These are phyloP conservation scores for Urosaurus nigricauda DNA, from an alignment of 2,797 vertebrate species.

Conservation along the genomic window DNA sequence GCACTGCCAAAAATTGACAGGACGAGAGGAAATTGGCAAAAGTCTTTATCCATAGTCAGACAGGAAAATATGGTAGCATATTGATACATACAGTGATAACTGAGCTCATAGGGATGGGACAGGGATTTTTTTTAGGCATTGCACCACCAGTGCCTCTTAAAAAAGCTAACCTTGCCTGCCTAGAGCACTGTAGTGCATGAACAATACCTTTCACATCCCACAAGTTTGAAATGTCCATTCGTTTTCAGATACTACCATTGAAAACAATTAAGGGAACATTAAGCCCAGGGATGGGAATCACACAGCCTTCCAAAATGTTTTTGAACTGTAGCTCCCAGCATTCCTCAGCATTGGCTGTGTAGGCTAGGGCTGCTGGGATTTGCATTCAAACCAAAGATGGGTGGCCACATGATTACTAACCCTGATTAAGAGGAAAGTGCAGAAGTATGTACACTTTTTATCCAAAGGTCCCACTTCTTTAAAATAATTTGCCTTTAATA, in stretches of 20 bases:
- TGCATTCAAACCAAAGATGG: neutral
- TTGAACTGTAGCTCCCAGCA: too few species aligned
- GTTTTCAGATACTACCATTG: neutral
- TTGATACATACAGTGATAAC: neutral
- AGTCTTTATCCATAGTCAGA: neutral
- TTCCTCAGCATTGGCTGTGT: too few species aligned
- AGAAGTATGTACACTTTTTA: too few species aligned
- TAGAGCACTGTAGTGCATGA: conserved; percentile 22
- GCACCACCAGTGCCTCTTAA: neutral
- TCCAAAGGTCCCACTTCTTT: too few species aligned
- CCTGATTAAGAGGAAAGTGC: too few species aligned
- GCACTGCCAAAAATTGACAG: neutral
- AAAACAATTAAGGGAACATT: fast-evolving
- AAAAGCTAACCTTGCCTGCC: neutral
- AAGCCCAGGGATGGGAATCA: neutral
- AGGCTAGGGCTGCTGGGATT: neutral
- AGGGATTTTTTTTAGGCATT: neutral
- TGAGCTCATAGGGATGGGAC: neutral
- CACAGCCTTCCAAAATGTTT: too few species aligned
- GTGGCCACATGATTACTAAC: too few species aligned
- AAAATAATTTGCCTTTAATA: neutral
- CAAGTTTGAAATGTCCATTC: neutral
- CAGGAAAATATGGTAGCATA: neutral
- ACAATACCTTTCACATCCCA: fast-evolving
- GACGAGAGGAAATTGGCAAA: neutral